A percentile compares a stretch with the other conserved stretches of the same genome.
Conservation (phyloP, 2,888 invertebrate species). For the Lordiphosa fenestrarum region DNA sequence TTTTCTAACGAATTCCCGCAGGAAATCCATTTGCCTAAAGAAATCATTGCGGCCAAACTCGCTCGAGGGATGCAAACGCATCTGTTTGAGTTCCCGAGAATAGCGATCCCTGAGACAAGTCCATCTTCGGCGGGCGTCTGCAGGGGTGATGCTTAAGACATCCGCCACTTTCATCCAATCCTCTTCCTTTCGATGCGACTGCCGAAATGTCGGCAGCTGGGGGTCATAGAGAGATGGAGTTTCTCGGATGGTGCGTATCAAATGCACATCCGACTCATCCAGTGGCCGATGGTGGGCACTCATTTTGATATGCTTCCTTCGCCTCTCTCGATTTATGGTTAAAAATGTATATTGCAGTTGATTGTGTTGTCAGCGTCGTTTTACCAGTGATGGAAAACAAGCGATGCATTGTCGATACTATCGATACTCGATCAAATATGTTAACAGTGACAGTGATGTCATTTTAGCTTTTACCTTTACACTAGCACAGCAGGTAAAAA, state of each 20-base stretch:
- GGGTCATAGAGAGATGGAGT: slow-evolving; percentile 78
- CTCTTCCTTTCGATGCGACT: slow-evolving; percentile 76
- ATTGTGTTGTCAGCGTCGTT: slow-evolving; percentile 4
- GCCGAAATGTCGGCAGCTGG: slow-evolving; percentile 77
- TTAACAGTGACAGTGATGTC: too few species aligned
- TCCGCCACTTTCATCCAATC: slow-evolving; percentile 78
- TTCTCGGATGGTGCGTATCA: slow-evolving; percentile 75
- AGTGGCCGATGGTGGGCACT: slow-evolving; percentile 70
- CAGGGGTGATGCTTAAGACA: slow-evolving; percentile 57
- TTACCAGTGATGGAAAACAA: too few species aligned
- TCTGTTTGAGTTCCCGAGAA: slow-evolving; percentile 78
- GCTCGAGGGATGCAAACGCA: slow-evolving; percentile 66
- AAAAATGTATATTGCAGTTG: slow-evolving; percentile 25
- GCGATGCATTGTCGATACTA: too few species aligned
- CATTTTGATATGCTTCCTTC: slow-evolving; percentile 39
- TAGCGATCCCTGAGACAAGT: slow-evolving; percentile 80
- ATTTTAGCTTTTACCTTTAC: too few species aligned
- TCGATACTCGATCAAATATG: too few species aligned
- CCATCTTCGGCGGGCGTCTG: slow-evolving; percentile 77
- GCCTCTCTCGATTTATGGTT: not conserved
- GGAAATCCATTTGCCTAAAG: slow-evolving; percentile 76
- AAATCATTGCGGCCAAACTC: slow-evolving; percentile 75
- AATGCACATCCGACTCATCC: slow-evolving; percentile 69
- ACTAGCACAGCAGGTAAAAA: too few species aligned
- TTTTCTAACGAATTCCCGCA: slow-evolving; percentile 75